phyloP scores from a whole-genome alignment of 2,113 vertebrate species.

The Neogobius melanostomus region DNA sequence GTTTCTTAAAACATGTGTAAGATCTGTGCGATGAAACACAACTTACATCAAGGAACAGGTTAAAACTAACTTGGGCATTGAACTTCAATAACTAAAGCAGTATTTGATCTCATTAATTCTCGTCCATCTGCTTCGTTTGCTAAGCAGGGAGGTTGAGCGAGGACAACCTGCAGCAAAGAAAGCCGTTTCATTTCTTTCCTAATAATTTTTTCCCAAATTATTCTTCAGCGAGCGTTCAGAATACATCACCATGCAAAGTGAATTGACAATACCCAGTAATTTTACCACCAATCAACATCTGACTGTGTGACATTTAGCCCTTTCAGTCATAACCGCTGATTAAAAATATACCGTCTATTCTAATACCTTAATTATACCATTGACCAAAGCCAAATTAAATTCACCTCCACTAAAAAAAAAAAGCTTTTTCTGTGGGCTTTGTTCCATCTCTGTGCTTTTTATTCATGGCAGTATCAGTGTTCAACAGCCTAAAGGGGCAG shows the following conservation, averaged over 20 bases:
- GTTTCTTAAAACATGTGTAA: no score
- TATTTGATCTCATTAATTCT: no score
- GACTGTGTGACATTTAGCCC: background rate
- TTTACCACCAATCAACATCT: background rate
- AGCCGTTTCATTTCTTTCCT: background rate
- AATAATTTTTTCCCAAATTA: background rate
- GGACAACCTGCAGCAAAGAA: background rate
- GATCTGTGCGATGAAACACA: no score
- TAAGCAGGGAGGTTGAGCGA: background rate
- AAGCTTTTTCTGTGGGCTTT: background rate
- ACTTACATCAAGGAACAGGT: no score
- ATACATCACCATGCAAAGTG: background rate
- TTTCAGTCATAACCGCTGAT: background rate
- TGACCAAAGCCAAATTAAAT: background rate
- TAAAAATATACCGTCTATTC: background rate
- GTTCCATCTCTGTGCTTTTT: background rate
- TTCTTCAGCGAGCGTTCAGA: background rate
- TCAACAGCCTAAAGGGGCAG: conserved; percentile 10
- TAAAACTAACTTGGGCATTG: no score
- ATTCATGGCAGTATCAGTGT: conserved; percentile 8
- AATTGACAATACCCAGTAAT: background rate
- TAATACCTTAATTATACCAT: background rate
- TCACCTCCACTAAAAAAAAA: background rate
- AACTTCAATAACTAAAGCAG: no score
- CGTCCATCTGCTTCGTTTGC: background rate